phyloP scores from a whole-genome alignment of 2,113 vertebrate genomes.

The Craseonycteris thonglongyai region DNA sequence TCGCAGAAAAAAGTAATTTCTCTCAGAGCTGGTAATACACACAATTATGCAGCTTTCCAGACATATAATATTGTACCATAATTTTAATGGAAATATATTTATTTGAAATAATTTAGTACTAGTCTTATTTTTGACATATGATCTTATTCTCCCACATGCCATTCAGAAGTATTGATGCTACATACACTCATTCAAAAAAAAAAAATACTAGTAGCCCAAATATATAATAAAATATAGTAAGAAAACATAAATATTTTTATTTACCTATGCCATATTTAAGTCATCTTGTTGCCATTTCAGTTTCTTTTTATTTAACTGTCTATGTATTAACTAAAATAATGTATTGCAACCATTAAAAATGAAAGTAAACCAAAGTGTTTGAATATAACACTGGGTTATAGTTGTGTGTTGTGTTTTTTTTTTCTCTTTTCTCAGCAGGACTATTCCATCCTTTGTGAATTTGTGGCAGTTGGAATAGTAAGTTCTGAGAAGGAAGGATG shows the following conservation, averaged over 20 bases:
- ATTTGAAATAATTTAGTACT: neutral
- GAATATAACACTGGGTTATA: neutral
- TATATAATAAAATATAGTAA: neutral
- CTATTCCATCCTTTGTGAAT: neutral
- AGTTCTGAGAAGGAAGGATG: constrained; percentile 29
- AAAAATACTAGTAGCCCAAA: neutral
- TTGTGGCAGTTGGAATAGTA: constrained; percentile 32
- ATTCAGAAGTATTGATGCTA: neutral
- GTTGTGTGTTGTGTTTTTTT: neutral
- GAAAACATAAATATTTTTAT: neutral
- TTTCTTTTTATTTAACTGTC: neutral
- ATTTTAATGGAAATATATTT: neutral
- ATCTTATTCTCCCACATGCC: neutral
- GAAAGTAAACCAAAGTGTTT: neutral
- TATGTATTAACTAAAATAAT: neutral
- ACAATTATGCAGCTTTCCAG: neutral
- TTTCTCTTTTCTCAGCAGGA: neutral
- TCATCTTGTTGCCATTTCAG: neutral
- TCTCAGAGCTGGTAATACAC: neutral
- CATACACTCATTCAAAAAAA: neutral
- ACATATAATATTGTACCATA: fast-evolving
- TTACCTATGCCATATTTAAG: neutral
- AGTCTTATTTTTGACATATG: neutral
- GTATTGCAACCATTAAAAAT: neutral
- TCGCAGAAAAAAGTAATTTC: neutral